phyloP scores from a whole-genome alignment of 2,113 vertebrate genomes.

The Strigops habroptila region DNA sequence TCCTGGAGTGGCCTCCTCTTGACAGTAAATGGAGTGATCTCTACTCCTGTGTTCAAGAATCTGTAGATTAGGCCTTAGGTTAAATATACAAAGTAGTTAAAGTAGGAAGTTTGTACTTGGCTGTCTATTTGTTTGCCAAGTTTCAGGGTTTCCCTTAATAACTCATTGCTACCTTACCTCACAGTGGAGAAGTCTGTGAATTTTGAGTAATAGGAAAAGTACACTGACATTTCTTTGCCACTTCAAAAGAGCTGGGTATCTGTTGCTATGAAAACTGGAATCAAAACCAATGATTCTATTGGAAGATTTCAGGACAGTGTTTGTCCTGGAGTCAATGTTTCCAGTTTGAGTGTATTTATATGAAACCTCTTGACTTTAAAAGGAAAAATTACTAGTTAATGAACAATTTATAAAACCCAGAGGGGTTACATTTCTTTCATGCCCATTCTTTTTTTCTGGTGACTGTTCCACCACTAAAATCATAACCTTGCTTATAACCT shows the following conservation, averaged over 20 bases:
- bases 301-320: background rate
- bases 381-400: background rate
- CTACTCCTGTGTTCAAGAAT: background rate
- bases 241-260: background rate
- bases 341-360: background rate
- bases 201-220: background rate
- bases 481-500: slow-evolving; percentile 2
- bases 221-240: background rate
- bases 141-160: background rate
- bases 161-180: background rate
- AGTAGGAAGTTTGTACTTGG: background rate
- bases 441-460: background rate
- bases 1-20: background rate
- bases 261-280: background rate
- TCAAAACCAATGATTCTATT: background rate
- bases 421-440: background rate
- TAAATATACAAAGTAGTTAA: background rate
- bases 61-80: background rate
- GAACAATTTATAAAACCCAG: background rate
- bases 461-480: background rate
- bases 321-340: background rate
- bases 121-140: background rate
- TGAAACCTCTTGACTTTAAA: background rate
- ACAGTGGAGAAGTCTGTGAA: background rate
- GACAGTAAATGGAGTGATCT: background rate